These are phyloP conservation scores for Ephydatia muelleri DNA, from an alignment of 37 sponge, comb jelly and placozoan genomes.

Conservation along the genomic window DNA sequence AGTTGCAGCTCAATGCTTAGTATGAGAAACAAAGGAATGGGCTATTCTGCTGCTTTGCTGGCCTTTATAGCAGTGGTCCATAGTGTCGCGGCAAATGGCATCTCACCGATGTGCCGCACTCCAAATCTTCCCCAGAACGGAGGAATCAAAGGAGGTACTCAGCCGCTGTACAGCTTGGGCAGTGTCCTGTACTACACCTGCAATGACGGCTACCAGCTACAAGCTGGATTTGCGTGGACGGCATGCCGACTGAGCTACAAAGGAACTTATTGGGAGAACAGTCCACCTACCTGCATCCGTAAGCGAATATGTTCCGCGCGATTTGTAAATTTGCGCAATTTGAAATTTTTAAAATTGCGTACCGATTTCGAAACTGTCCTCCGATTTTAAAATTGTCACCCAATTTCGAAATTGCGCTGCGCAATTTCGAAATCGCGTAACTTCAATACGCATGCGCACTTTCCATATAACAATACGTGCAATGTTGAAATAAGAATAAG, in stretches of 20 bases:
- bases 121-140: not conserved
- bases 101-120: not conserved
- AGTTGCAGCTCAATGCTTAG: not conserved
- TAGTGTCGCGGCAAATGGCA: not conserved
- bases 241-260: not conserved
- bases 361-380: too few relatives aligned
- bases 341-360: too few relatives aligned
- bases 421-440: too few relatives aligned
- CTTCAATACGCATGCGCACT: too few relatives aligned
- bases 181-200: not conserved
- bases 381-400: too few relatives aligned
- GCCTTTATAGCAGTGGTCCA: not conserved
- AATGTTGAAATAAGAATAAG: too few relatives aligned
- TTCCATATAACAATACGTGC: too few relatives aligned
- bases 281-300: constrained; percentile 6
- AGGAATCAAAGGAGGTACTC: not conserved
- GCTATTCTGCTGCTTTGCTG: not conserved
- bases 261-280: not conserved
- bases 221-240: not conserved
- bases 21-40: not conserved
- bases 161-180: not conserved
- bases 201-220: not conserved
- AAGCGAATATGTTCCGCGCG: not conserved
- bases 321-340: too few relatives aligned
- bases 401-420: too few relatives aligned